Base-by-base conservation (phyloP, 2,888 invertebrate species). In the Ametastegia equiseti region DNA sequence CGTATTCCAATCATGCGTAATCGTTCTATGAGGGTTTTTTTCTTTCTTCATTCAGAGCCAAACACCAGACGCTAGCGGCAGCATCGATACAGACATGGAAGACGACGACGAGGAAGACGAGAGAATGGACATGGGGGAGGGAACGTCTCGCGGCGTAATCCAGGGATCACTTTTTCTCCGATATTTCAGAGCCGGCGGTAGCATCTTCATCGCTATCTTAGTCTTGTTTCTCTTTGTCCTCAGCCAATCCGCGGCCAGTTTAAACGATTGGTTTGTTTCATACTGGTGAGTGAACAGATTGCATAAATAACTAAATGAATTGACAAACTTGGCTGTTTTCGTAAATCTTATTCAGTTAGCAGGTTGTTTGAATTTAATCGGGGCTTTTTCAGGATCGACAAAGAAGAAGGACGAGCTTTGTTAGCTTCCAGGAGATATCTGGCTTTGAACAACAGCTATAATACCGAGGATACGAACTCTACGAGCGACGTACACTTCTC, bases 201-300 rank as follows among this genome's bases (percentile, higher is more conserved):
- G 92, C 85, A 90, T 92, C 50, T 92, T 91, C 50, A 85, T 92
- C 5, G 90, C 93, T 1, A 83, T 92, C 2, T 84, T 92, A 0
- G 86, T 94, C 67, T 83, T 93, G 1, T 82, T 93, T 0, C 86
- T 93, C 7, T 94, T 94, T 84, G 9, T 95, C 0, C 15, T 94
- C 15, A 93, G 95, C 0, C 95, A 96, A 85, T 88, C 91, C 0
- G 88, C 93, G n/a, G 95, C 94, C 1, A 96, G 95, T 82, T 91
- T 93, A 0, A 94, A 94, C 0, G 97, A 97, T 89, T 96, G 94
- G 87, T 96, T 95, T 93, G 93, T 96, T 80, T 94, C 95, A 83
- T 95, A 93, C 88, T 96, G 95, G 95, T 95, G 88, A 92, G 92
- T 87, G 30, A 47, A 33, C n/a, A n/a, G n/a, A n/a, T n/a, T n/a